phyloP scores from a whole-genome alignment of 1,140 invertebrate genomes.

The Trichonephila inaurata region DNA sequence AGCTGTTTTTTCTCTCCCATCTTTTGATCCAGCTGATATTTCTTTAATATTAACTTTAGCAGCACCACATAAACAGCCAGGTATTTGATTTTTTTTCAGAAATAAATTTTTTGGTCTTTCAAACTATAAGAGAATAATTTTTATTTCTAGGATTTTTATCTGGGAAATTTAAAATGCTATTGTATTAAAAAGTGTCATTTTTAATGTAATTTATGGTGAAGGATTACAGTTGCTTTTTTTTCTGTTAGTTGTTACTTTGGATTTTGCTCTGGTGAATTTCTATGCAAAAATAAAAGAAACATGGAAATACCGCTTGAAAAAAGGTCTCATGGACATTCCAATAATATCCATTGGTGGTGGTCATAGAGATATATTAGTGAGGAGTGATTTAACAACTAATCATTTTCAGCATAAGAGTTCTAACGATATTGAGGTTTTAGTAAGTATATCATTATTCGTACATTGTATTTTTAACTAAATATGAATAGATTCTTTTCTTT shows the following conservation, averaged over 20 bases:
- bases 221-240: background rate
- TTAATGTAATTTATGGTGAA: background rate
- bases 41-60: constrained; percentile 68
- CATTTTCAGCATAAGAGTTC: constrained; percentile 33
- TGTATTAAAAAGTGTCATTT: background rate
- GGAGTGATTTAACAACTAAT: constrained; percentile 84
- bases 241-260: constrained; percentile 59
- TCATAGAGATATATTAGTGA: constrained; percentile 88
- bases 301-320: constrained; percentile 61
- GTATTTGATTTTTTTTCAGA: constrained; percentile 21
- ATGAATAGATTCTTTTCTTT: too few species aligned
- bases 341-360: constrained; percentile 89
- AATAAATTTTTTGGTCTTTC: background rate
- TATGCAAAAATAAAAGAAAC: constrained; percentile 48
- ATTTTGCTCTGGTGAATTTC: constrained; percentile 45
- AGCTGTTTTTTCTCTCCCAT: constrained; percentile 62
- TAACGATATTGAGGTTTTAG: constrained; percentile 42
- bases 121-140: background rate
- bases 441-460: background rate
- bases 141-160: background rate
- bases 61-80: constrained; percentile 56
- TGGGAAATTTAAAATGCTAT: background rate
- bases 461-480: too few species aligned
- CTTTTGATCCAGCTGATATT: constrained; percentile 51
- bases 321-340: constrained; percentile 82